Conservation (phyloP, 1,140 invertebrate genomes). For the Mizuhopecten yessoensis region DNA sequence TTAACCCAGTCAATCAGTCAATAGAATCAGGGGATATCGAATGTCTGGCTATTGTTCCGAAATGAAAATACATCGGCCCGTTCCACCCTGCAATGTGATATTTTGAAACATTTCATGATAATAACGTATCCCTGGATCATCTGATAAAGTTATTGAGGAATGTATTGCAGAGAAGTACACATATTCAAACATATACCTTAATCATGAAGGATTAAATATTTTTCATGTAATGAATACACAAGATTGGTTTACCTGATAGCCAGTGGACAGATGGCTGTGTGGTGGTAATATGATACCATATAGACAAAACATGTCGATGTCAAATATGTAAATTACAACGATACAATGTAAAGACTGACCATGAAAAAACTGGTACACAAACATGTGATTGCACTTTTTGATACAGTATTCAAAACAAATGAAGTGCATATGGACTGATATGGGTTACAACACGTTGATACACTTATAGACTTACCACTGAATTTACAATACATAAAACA, state of each 20-base stretch:
- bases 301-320: not conserved
- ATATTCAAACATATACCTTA: not conserved
- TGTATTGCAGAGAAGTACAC: not conserved
- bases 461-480: too few species aligned
- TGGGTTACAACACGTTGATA: too few species aligned
- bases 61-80: conserved; percentile 16
- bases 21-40: conserved; percentile 26
- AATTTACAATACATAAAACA: too few species aligned
- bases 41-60: conserved; percentile 25
- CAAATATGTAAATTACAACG: not conserved
- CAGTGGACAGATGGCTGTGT: not conserved
- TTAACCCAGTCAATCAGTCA: conserved; percentile 23
- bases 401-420: too few species aligned
- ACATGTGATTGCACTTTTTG: too few species aligned
- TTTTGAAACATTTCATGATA: conserved; percentile 1
- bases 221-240: not conserved
- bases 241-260: not conserved
- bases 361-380: not conserved
- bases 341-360: not conserved
- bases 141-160: not conserved
- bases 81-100: not conserved
- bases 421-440: too few species aligned
- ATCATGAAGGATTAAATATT: not conserved
- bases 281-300: not conserved
- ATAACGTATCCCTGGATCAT: not conserved